Percentiles rank a stretch among this genome's conserved stretches.
Conservation (phyloP, 2,888 invertebrate genomes). For the Xestoiulus laeticollis region DNA sequence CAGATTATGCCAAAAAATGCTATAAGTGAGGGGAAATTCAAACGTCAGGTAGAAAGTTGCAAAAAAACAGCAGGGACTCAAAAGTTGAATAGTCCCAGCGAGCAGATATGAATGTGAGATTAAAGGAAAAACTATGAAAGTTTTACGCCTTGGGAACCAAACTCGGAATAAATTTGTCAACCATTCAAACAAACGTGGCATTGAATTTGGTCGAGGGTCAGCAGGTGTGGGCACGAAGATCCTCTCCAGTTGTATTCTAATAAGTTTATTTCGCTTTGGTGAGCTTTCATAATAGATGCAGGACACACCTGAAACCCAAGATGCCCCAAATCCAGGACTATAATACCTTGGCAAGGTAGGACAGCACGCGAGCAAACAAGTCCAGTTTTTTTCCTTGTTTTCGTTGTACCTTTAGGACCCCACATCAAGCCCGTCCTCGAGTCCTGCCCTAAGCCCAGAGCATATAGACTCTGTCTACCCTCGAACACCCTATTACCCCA, state of each 20-base stretch:
- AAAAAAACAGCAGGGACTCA: not conserved
- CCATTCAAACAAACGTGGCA: not conserved
- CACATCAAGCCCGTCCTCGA: not conserved
- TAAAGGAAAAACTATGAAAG: not conserved
- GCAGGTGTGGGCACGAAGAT: not conserved
- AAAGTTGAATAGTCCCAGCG: not conserved
- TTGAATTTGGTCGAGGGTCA: not conserved
- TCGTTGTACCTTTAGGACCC: not conserved
- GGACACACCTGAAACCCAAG: not conserved
- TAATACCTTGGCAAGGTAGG: not conserved
- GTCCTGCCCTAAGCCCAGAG: not conserved
- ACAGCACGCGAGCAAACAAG: slow-evolving; percentile 42
- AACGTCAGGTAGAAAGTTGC: not conserved
- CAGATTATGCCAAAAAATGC: not conserved
- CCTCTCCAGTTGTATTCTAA: slow-evolving; percentile 12
- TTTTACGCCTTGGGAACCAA: not conserved
- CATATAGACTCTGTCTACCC: not conserved
- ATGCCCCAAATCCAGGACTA: not conserved
- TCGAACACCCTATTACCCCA: not conserved
- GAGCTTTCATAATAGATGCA: not conserved
- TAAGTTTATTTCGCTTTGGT: not conserved
- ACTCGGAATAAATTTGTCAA: not conserved
- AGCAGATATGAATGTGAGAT: not conserved
- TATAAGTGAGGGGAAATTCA: not conserved
- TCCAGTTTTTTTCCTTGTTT: not conserved